Base-by-base conservation (phyloP, 2,888 invertebrate species). In the Leptinotarsa haldemani region DNA sequence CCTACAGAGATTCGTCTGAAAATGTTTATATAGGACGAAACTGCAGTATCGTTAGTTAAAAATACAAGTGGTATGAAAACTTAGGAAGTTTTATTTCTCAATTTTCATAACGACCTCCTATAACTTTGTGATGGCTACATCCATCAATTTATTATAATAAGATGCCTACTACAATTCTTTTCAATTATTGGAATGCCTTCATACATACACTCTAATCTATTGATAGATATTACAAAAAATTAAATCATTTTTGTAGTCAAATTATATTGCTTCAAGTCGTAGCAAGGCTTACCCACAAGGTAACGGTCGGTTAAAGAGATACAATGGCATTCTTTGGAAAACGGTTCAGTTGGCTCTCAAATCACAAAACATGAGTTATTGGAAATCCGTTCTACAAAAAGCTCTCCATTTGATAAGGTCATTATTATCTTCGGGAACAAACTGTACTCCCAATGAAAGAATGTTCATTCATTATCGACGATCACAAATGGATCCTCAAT, bases 401-500 rank as follows among this genome's bases (percentile, higher is more conserved):
- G 1, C 65, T 65, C 65, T 65, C 18, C 22, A 65, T 46, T 30
- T 46, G n/a, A 46, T 65, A 47, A 46, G n/a, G 1, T 65, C 47
- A 16, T 40, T 4, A 3, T 65, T 65, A 47, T 65, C 12, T 65
- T 16, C 47, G 4, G 15, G 16, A 65, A 65, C 65, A 15, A 40
- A 65, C 4, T 65, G 65, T 46, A 65, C 65, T 65, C 46, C 65
- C 7, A 16, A n/a, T 40, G 65, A 65, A 20, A 65, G 65, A 22
- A 47, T 46, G 65, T 65, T 65, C 9, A 65, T n/a, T 65, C 20
- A 65, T 65, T 20, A 12, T 20, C 46, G 47, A 65, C 12, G 3
- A 20, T 46, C 65, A 40, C 12, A 3, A 48, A 63, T 18, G 2
- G 65, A 3, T 16, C 63, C 15, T 22, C 63, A 63, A 25, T 7